phyloP scores from a whole-genome alignment of 2,113 vertebrate genomes.

The Clarias magur region DNA sequence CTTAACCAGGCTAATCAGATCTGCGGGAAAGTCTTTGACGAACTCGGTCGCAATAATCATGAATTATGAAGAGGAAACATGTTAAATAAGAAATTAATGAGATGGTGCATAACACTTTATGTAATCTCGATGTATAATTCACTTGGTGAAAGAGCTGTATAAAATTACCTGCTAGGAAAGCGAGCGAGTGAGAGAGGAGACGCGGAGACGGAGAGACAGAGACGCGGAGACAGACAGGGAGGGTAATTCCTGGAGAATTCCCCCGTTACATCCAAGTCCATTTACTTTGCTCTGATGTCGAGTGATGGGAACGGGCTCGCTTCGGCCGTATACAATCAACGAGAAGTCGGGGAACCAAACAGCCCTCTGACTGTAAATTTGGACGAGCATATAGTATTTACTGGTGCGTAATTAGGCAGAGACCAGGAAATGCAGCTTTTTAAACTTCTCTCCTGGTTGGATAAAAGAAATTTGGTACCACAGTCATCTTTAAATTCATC shows the following conservation, averaged over 20 bases:
- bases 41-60: constrained; percentile 53
- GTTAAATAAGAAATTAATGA: constrained; percentile 61
- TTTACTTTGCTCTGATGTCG: constrained; percentile 27
- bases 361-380: background rate
- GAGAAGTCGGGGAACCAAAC: background rate
- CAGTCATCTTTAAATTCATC: background rate
- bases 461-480: background rate
- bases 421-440: background rate
- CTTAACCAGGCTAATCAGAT: constrained; percentile 49
- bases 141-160: constrained; percentile 52
- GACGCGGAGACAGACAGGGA: background rate
- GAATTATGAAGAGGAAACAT: constrained; percentile 58
- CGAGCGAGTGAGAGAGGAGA: background rate
- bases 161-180: constrained; percentile 46
- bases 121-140: constrained; percentile 60
- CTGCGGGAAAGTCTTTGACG: constrained; percentile 33
- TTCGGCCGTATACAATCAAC: background rate
- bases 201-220: background rate
- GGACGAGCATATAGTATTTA: background rate
- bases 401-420: background rate
- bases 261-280: constrained; percentile 13
- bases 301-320: background rate
- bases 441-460: background rate
- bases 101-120: constrained; percentile 51
- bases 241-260: constrained; percentile 26